These are phyloP conservation scores for Lycaena phlaeas DNA, from an alignment of 2,888 invertebrate species.

Conservation along the genomic window DNA sequence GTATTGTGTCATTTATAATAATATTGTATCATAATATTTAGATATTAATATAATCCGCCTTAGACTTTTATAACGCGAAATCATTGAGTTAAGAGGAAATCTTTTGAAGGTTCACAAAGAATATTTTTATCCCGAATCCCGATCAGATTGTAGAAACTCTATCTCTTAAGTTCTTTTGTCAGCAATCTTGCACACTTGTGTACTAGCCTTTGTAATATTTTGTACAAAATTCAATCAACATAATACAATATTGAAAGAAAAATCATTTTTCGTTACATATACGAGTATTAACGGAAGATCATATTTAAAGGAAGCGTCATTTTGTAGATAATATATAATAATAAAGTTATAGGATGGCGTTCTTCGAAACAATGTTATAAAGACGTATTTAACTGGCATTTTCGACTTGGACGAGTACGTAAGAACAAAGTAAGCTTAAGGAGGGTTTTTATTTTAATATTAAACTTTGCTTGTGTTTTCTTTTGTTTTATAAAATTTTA, in stretches of 20 bases:
- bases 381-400: background rate
- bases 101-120: constrained; percentile 38
- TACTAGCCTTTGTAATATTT: constrained; percentile 35
- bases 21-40: no score
- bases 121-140: constrained; percentile 33
- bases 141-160: constrained; percentile 39
- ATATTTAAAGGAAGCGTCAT: background rate
- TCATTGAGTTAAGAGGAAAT: constrained; percentile 36
- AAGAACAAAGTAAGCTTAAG: no score
- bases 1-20: no score
- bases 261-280: constrained; percentile 7
- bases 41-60: background rate
- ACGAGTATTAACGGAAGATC: constrained; percentile 2
- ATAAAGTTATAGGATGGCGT: constrained; percentile 1
- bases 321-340: constrained; percentile 1
- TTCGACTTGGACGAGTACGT: background rate
- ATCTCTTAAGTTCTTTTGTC: constrained; percentile 44
- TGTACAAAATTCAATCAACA: constrained; percentile 31
- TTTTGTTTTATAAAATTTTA: no score
- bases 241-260: constrained; percentile 4
- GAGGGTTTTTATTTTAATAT: no score
- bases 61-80: constrained; percentile 23
- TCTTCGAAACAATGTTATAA: constrained; percentile 5
- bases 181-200: constrained; percentile 37
- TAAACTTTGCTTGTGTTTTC: no score